phyloP scores from a whole-genome alignment of 2,888 invertebrate genomes.

The Nemotelus nigrinus region DNA sequence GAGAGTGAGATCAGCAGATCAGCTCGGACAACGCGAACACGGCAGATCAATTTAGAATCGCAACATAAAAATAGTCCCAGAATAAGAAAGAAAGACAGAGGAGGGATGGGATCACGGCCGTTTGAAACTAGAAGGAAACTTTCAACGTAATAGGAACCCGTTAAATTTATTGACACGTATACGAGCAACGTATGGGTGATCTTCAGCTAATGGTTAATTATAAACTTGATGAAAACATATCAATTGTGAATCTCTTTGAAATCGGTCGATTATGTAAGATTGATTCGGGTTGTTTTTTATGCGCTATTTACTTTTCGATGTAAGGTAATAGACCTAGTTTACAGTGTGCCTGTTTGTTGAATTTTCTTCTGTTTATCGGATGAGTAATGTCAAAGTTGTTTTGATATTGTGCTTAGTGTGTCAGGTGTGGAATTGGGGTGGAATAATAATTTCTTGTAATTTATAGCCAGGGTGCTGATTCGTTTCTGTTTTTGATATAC shows the following conservation, averaged over 20 bases:
- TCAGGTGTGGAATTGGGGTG: no score
- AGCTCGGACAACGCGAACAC: not conserved
- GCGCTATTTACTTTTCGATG: no score
- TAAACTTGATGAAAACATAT: slow-evolving; percentile 34
- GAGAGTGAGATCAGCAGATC: not conserved
- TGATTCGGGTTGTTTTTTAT: not conserved
- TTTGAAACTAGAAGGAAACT: slow-evolving; percentile 37
- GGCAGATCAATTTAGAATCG: not conserved
- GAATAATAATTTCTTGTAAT: no score
- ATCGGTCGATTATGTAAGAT: slow-evolving; percentile 3
- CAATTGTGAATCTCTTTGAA: slow-evolving; percentile 8
- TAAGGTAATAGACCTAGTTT: no score
- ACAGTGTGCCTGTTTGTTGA: no score
- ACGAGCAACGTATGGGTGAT: slow-evolving; percentile 20
- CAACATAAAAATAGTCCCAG: not conserved
- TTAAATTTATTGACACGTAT: slow-evolving; percentile 39
- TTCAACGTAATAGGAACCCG: slow-evolving; percentile 30
- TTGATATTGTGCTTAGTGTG: no score
- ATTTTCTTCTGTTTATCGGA: no score
- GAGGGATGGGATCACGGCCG: slow-evolving; percentile 24
- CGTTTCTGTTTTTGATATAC: no score
- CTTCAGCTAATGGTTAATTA: slow-evolving; percentile 30
- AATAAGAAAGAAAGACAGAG: not conserved
- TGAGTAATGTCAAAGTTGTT: no score
- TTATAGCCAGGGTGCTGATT: no score